Evolutionary conservation across 2,888 invertebrate species (phyloP).

Genomic region (Cancer borealis): DNA sequence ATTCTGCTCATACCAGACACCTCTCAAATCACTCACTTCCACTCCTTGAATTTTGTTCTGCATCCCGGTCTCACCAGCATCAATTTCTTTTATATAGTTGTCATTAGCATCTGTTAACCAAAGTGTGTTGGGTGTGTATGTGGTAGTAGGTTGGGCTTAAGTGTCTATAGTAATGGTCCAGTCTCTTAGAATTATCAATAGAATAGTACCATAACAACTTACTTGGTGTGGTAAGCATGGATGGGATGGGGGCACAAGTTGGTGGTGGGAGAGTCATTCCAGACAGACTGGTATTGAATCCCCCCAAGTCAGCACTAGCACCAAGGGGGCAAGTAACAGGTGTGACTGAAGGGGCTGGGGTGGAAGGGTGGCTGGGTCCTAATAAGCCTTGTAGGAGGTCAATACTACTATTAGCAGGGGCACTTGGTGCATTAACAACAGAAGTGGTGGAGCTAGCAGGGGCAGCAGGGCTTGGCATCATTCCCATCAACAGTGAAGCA

Average conservation of each 20-base stretch:
- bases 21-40: neutral
- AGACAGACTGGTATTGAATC: neutral
- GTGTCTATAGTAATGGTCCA: neutral
- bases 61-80: neutral
- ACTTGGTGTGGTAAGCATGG: conserved; percentile 51
- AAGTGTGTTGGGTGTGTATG: neutral
- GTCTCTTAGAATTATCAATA: neutral
- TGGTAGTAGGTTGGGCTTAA: neutral
- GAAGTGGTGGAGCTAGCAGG: conserved; percentile 62
- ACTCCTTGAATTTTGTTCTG: neutral
- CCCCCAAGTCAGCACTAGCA: conserved; percentile 57
- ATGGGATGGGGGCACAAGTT: conserved; percentile 34
- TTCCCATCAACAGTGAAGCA: conserved; percentile 69
- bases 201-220: neutral
- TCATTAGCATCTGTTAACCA: neutral
- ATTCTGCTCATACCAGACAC: neutral
- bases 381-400: conserved; percentile 72
- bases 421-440: conserved; percentile 56
- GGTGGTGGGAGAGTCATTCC: conserved; percentile 9
- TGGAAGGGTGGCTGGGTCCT: conserved; percentile 50
- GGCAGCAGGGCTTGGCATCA: conserved; percentile 62
- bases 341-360: conserved; percentile 50
- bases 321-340: conserved; percentile 47
- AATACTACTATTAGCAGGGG: conserved; percentile 66
- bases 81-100: neutral